Evolutionary conservation across 1,140 invertebrate genomes (phyloP).

Genomic region (Ditylenchus dipsaci): DNA sequence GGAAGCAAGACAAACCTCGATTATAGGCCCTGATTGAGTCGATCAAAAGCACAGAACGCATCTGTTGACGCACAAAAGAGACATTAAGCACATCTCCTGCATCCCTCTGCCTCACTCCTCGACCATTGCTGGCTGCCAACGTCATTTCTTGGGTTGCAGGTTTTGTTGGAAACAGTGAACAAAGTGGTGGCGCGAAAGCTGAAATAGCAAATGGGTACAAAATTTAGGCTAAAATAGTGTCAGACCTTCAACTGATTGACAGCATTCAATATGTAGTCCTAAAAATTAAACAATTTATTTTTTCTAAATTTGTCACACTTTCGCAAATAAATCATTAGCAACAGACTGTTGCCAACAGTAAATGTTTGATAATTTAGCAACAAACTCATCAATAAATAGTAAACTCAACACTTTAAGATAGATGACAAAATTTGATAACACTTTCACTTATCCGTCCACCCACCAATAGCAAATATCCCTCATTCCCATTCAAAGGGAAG

Average conservation of each 20-base stretch:
- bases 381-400: not conserved
- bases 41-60: conserved; percentile 81
- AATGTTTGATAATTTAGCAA: conserved; percentile 15
- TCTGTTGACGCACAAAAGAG: conserved; percentile 77
- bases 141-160: conserved; percentile 67
- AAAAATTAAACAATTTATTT: not conserved
- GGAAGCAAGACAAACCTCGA: conserved; percentile 64
- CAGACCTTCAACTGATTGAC: too few species aligned
- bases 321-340: conserved; percentile 69
- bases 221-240: too few species aligned
- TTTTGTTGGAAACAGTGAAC: conserved; percentile 79
- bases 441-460: too few species aligned
- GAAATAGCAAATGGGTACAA: too few species aligned
- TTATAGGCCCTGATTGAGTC: conserved; percentile 82
- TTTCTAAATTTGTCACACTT: too few species aligned
- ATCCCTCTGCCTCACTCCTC: not conserved
- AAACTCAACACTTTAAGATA: too few species aligned
- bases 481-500: too few species aligned
- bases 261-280: not conserved
- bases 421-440: too few species aligned
- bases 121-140: conserved; percentile 29
- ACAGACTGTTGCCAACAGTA: conserved; percentile 73
- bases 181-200: conserved; percentile 21
- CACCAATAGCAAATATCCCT: too few species aligned
- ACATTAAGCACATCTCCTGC: conserved; percentile 71